These are phyloP conservation scores for Macrotus californicus DNA, from an alignment of 2,113 vertebrate species.

Conservation along the genomic window DNA sequence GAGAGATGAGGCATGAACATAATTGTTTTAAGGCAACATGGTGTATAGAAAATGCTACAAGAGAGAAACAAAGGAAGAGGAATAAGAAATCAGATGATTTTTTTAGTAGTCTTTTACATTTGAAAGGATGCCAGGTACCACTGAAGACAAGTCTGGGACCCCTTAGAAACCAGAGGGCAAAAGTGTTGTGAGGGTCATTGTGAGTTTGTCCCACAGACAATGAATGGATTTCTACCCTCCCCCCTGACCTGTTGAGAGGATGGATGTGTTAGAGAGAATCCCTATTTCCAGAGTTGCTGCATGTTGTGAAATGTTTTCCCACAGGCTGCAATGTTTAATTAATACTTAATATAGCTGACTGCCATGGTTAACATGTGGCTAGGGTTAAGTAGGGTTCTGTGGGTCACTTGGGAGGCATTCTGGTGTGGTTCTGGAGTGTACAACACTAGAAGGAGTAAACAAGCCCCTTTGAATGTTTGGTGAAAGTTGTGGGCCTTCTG, in stretches of 20 bases:
- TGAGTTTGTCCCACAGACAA: not conserved
- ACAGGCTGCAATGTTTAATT: not conserved
- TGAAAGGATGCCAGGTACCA: not conserved
- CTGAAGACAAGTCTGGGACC: not conserved
- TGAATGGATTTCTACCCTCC: not conserved
- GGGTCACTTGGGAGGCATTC: not conserved
- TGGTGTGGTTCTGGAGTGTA: not conserved
- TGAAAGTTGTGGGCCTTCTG: not conserved
- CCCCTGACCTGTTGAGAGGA: not conserved
- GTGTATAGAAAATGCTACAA: not conserved
- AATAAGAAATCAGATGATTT: not conserved
- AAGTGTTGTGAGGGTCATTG: not conserved
- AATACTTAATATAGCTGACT: not conserved
- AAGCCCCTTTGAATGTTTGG: not conserved
- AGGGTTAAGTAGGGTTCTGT: not conserved
- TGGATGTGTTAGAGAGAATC: not conserved
- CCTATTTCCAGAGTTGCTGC: not conserved
- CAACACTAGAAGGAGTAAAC: not conserved
- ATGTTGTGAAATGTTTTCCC: not conserved
- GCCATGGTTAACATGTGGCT: fast-evolving
- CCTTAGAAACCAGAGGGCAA: not conserved
- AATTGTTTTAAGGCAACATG: not conserved
- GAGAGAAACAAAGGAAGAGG: not conserved
- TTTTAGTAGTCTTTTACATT: not conserved
- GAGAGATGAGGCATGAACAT: not conserved